Base-by-base conservation (phyloP, 2,797 vertebrate species). In the Mallotus villosus region DNA sequence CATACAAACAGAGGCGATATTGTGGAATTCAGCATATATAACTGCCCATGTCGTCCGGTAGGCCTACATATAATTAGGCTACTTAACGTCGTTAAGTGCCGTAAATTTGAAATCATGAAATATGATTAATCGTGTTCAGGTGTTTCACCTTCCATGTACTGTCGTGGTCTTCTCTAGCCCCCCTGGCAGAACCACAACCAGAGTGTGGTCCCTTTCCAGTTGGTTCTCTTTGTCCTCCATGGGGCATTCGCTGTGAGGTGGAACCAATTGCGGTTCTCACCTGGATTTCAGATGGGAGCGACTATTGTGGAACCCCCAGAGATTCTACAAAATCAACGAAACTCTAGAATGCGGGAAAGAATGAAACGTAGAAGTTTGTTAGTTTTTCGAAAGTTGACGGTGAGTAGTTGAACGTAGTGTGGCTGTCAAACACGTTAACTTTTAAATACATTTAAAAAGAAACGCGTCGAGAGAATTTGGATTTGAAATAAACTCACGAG, bases 151-250 rank as follows among this genome's bases (percentile, higher is more conserved):
- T 71, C 96, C 95, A 0, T 94, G 94, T 67, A 98, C 93, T 4
- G 89, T 94, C 69, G 94, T 84, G 0, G 82, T 92, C 68, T 92
- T 94, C 89, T 95, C 91, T 66, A 92, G 51, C 46, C 96, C 95
- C 7, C 94, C 94, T 2, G 97, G 96, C n/a, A 98, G 92, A 55
- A 97, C 81, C 66, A 99, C 95, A 1, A 83, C 90, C 66, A 99
- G 89, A 46, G 84, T 84, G 81, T 96, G 89, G 63, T 97, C 94
- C 81, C 85, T 88, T 72, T 97, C 92, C 0, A 92, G 79, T 5
- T 89, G 81, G 69, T 91, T 94, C 73, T 90, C 93, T 74, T 93
- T 92, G 80, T 94, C 93, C 7, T 96, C 95, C 95, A 95, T 96
- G 73, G 34, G 84, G 19, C 21, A 25, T 86, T 76, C 78, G 78